Conservation (phyloP, 1,140 invertebrate species). For the Drosophila mauritiana region DNA sequence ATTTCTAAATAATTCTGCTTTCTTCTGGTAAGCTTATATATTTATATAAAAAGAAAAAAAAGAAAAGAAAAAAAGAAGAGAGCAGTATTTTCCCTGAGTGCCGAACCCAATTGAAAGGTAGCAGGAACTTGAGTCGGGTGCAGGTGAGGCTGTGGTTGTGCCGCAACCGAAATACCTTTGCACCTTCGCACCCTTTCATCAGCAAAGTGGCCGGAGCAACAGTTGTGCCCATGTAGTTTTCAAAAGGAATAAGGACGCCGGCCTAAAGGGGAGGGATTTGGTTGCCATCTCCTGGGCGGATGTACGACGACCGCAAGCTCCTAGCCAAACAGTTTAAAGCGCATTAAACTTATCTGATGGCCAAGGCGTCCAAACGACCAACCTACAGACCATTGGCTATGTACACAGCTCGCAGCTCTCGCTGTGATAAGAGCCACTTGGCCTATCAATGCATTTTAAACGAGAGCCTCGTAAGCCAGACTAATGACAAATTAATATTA, state of each 20-base stretch:
- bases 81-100: conserved; percentile 3
- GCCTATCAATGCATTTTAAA: conserved; percentile 81
- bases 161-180: conserved; percentile 58
- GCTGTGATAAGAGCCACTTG: conserved; percentile 59
- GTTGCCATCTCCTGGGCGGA: conserved; percentile 1
- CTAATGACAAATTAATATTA: conserved; percentile 82
- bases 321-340: conserved; percentile 79
- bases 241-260: conserved; percentile 61
- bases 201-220: conserved; percentile 65
- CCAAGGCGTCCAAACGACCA: conserved; percentile 13
- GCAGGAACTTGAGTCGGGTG: conserved; percentile 1
- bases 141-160: conserved; percentile 48
- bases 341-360: conserved; percentile 79
- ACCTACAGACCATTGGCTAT: conserved; percentile 15
- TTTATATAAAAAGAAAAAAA: neutral
- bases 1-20: neutral
- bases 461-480: conserved; percentile 73
- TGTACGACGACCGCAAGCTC: conserved; percentile 41
- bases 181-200: conserved; percentile 66
- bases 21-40: neutral
- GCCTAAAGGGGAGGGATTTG: conserved; percentile 26
- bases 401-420: conserved; percentile 35
- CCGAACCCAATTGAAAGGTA: conserved; percentile 1
- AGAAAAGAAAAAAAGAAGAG: too few relatives aligned
- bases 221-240: conserved; percentile 68